Conservation (phyloP, 2,888 invertebrate genomes). For the Mythimna albipuncta region DNA sequence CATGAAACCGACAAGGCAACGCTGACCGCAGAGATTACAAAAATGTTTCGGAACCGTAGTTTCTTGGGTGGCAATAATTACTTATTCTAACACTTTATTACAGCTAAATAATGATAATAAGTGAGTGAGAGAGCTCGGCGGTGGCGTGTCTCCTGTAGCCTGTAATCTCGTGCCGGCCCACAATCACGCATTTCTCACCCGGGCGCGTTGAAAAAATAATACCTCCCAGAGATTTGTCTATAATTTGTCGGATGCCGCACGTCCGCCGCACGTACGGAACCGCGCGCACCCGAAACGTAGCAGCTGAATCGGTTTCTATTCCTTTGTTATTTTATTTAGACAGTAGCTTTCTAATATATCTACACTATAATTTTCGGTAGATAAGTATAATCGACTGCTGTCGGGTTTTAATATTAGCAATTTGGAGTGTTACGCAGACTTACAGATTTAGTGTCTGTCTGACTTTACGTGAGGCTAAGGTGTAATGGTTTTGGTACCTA, state of each 20-base stretch:
- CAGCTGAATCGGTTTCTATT: conserved; percentile 77
- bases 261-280: conserved; percentile 65
- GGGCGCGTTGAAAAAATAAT: conserved; percentile 90
- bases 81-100: conserved; percentile 88
- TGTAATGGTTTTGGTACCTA: conserved; percentile 13
- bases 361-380: conserved; percentile 75
- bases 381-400: conserved; percentile 62
- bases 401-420: conserved; percentile 57
- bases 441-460: conserved; percentile 28
- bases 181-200: conserved; percentile 91
- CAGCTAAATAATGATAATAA: conserved; percentile 87
- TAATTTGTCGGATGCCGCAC: conserved; percentile 88
- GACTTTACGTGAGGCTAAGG: conserved; percentile 13
- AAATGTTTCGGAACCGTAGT: conserved; percentile 44
- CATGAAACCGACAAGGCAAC: conserved; percentile 45
- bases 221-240: conserved; percentile 88
- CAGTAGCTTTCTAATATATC: conserved; percentile 81
- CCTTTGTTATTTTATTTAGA: conserved; percentile 81
- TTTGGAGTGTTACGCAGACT: conserved; percentile 59
- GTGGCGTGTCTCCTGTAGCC: conserved; percentile 85
- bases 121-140: conserved; percentile 84
- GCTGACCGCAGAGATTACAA: conserved; percentile 60
- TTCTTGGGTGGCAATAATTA: conserved; percentile 86
- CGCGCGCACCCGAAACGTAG: conserved; percentile 66
- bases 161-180: conserved; percentile 89